Conservation (phyloP, 2,888 invertebrate genomes). For the Gisinianus flammeolus region DNA sequence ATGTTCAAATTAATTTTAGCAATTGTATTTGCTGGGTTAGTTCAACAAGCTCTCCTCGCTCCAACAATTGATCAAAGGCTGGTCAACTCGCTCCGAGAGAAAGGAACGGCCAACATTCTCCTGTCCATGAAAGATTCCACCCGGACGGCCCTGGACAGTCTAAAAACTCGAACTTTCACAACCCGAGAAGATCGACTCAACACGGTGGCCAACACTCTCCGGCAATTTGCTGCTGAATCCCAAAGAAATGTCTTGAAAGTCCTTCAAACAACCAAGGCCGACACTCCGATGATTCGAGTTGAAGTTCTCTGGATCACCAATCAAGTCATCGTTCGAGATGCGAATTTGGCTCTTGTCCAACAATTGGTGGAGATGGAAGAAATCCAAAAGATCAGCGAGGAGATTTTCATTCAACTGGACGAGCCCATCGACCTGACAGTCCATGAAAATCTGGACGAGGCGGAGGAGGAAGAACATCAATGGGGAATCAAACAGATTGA, state of each 20-base stretch:
- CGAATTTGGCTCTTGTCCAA: slow-evolving; percentile 2
- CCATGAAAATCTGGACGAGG: slow-evolving; percentile 1
- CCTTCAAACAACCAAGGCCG: background rate
- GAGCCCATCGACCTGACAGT: slow-evolving; percentile 5
- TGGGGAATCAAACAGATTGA: slow-evolving; percentile 15
- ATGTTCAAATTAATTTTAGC: background rate
- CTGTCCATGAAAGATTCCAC: slow-evolving; percentile 5
- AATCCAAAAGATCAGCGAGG: background rate
- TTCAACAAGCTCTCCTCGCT: background rate
- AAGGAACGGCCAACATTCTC: background rate
- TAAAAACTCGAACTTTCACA: background rate
- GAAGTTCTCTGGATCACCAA: slow-evolving; percentile 19
- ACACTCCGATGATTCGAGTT: background rate
- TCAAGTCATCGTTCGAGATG: slow-evolving; percentile 16
- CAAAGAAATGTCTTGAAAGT: slow-evolving; percentile 7
- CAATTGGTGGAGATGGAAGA: background rate
- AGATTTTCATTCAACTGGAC: background rate
- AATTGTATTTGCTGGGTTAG: background rate
- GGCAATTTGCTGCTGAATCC: background rate
- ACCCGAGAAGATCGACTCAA: slow-evolving; percentile 3
- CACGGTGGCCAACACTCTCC: background rate
- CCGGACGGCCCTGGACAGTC: background rate
- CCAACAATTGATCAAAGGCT: background rate
- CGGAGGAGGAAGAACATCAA: background rate
- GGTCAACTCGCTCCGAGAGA: background rate